A percentile compares a stretch with the other conserved stretches of the same genome.
Conservation (phyloP, 1,140 invertebrate genomes). For the Temnothorax curvispinosus region DNA sequence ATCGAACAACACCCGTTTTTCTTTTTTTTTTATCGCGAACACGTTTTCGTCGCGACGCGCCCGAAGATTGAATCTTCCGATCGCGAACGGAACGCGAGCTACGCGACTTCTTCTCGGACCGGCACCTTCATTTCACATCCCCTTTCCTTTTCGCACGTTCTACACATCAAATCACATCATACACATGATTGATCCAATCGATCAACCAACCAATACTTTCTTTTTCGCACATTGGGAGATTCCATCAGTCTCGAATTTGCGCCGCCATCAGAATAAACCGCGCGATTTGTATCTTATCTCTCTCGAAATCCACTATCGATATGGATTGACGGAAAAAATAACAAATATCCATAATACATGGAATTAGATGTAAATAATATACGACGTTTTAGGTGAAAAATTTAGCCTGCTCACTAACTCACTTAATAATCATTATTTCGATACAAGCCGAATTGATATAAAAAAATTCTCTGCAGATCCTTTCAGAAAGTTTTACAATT, state of each 20-base stretch:
- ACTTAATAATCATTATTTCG: background rate
- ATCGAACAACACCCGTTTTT: slow-evolving; percentile 74
- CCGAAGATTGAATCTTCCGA: slow-evolving; percentile 17
- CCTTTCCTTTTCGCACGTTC: background rate
- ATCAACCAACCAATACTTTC: background rate
- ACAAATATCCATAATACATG: background rate
- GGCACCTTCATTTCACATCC: slow-evolving; percentile 25
- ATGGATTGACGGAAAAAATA: background rate
- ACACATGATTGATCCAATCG: slow-evolving; percentile 12
- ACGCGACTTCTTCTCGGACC: slow-evolving; percentile 48
- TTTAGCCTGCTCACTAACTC: background rate
- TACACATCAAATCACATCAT: background rate
- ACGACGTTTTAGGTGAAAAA: background rate
- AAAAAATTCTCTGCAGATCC: background rate
- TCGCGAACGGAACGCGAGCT: slow-evolving; percentile 19
- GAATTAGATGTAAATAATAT: background rate
- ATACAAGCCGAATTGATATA: background rate
- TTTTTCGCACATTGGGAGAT: background rate
- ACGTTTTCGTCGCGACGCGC: slow-evolving; percentile 13
- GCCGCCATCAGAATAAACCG: background rate
- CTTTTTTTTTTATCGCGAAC: slow-evolving; percentile 19
- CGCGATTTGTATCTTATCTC: slow-evolving; percentile 7
- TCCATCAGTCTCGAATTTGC: background rate
- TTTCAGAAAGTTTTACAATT: background rate
- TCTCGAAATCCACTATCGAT: background rate